A percentile compares a stretch with the other conserved stretches of the same genome.
Conservation (phyloP, 1,140 invertebrate species). For the Drosophila seguyi region DNA sequence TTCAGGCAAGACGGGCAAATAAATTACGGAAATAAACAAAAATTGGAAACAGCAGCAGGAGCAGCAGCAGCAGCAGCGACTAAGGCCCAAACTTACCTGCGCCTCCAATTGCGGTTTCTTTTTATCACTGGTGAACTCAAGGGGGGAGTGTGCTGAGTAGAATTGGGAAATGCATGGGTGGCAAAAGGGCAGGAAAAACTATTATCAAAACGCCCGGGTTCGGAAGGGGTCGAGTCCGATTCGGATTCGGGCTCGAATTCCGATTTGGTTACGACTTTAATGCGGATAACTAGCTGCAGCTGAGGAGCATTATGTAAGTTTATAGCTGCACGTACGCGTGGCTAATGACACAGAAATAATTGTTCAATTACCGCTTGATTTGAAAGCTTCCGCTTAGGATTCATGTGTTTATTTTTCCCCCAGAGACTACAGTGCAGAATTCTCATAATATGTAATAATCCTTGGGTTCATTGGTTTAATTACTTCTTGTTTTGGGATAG, state of each 20-base stretch:
- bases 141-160: slow-evolving; percentile 13
- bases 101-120: slow-evolving; percentile 53
- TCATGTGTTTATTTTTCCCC: neutral
- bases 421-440: neutral
- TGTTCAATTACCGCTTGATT: neutral
- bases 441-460: neutral
- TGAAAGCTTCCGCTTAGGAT: slow-evolving; percentile 1
- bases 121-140: slow-evolving; percentile 45
- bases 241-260: neutral
- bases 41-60: slow-evolving; percentile 28
- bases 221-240: slow-evolving; percentile 9
- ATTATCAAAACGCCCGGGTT: slow-evolving; percentile 16
- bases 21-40: slow-evolving; percentile 81
- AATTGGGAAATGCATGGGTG: slow-evolving; percentile 32
- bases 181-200: slow-evolving; percentile 27
- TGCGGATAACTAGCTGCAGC: slow-evolving; percentile 24
- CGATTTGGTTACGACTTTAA: slow-evolving; percentile 9
- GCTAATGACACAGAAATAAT: slow-evolving; percentile 1
- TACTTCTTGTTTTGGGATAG: too few species aligned
- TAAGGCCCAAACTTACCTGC: slow-evolving; percentile 54
- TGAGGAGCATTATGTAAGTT: slow-evolving; percentile 26
- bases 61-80: slow-evolving; percentile 17
- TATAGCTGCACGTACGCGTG: slow-evolving; percentile 2
- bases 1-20: slow-evolving; percentile 66
- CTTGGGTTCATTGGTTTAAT: neutral